phyloP scores from a whole-genome alignment of 2,113 vertebrate species.

The Sinocyclocheilus grahami region DNA sequence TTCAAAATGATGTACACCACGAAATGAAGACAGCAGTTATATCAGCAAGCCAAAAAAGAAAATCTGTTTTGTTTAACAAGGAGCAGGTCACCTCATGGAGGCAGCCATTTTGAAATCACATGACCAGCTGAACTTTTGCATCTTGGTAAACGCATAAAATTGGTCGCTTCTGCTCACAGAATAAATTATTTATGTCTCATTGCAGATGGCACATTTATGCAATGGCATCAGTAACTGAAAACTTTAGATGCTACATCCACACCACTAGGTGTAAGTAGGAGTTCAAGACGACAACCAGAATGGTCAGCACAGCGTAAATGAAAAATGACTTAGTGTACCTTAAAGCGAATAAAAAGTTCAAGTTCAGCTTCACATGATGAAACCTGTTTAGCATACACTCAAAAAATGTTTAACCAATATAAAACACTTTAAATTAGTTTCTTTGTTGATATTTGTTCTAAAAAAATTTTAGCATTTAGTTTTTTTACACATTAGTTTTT shows the following conservation, averaged over 20 bases:
- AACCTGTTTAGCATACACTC: background rate
- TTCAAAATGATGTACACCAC: background rate
- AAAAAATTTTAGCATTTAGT: background rate
- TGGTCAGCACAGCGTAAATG: background rate
- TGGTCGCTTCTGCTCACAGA: background rate
- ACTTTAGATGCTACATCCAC: background rate
- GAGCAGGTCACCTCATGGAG: background rate
- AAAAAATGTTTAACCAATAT: background rate
- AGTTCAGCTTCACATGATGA: background rate
- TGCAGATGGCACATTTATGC: background rate
- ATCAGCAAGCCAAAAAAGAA: background rate
- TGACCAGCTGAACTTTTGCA: background rate
- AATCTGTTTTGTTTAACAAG: background rate
- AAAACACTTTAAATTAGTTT: background rate
- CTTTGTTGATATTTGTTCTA: background rate
- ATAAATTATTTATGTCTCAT: background rate
- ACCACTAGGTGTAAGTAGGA: background rate
- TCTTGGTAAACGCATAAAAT: background rate
- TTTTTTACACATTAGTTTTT: background rate
- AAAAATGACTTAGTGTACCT: background rate
- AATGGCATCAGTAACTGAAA: background rate
- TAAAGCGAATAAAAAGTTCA: background rate
- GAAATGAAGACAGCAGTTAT: background rate
- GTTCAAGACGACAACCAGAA: background rate
- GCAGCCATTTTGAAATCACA: conserved; percentile 12